phyloP scores from a whole-genome alignment of 1,140 invertebrate species.

The Bombus picipes region DNA sequence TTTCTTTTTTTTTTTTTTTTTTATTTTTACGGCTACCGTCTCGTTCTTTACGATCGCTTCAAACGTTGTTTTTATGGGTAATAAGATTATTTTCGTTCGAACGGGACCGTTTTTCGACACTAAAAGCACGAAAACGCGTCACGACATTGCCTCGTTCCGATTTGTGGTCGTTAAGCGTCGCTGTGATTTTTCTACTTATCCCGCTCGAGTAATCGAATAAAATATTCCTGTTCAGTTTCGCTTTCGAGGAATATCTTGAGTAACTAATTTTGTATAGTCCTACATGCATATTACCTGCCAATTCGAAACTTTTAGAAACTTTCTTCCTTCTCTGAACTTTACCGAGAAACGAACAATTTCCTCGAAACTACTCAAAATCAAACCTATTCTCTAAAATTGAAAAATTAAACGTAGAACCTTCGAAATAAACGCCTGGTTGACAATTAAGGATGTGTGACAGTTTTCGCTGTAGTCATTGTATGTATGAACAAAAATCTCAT shows the following conservation, averaged over 20 bases:
- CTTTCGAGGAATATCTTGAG: not conserved
- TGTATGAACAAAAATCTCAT: slow-evolving; percentile 28
- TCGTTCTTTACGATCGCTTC: slow-evolving; percentile 1
- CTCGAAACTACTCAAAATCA: not conserved
- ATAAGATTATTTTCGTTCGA: slow-evolving; percentile 37
- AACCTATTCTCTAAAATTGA: not conserved
- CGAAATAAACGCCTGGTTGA: too few species aligned
- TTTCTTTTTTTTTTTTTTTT: not conserved
- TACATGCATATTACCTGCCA: not conserved
- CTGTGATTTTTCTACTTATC: not conserved
- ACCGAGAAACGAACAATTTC: too few species aligned
- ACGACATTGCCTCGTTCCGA: not conserved
- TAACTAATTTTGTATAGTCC: not conserved
- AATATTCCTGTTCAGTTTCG: not conserved
- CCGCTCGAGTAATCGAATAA: too few species aligned
- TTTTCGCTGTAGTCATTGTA: too few species aligned
- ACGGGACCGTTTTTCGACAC: slow-evolving; percentile 1
- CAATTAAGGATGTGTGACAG: too few species aligned
- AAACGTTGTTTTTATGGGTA: slow-evolving; percentile 27
- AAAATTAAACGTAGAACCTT: too few species aligned
- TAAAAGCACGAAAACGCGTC: slow-evolving; percentile 1
- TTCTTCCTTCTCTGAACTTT: not conserved
- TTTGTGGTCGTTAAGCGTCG: not conserved
- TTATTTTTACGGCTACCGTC: slow-evolving; percentile 20
- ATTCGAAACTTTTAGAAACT: not conserved